Base-by-base conservation (phyloP, 2,888 invertebrate genomes). In the Atrina japonica region DNA sequence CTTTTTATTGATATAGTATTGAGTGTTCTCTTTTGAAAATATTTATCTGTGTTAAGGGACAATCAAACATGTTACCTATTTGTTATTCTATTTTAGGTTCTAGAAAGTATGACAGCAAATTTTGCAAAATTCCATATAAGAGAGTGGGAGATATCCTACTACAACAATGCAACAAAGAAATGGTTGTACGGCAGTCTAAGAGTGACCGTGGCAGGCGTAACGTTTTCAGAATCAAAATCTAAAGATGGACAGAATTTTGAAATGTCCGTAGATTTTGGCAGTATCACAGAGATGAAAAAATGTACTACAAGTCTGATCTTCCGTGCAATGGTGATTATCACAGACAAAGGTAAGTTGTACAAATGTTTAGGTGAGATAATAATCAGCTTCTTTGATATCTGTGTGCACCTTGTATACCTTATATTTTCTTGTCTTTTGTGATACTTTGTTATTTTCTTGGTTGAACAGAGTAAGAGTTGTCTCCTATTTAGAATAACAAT, bases 271-370 rank as follows among this genome's bases (percentile, higher is more conserved):
- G 56, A 73, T 16, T 83, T 76, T 68, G 64, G 66, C 18, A 74
- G 80, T 41, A 70, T 86, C 16, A 76, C 49, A 18, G 77, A 80
- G 11, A 73, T 86, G 0, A 81, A 77, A 53, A 86, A 83, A 70
- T 73, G 83, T 6, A 77, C 70, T 6, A 83, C 86, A 16, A 82
- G 82, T 30, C 53, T 84, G 11, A 69, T 87, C 11, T 87, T 79
- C 70, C 71, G 82, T 50, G 83, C 85, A 18, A 66, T 86, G 3
- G 81, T 77, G 27, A 49, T 86, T 7, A 65, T 70, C 1, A 73
- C 71, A 14, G 73, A 70, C 6, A 66, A 73, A 29, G 77, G 76
- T 11, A 35, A 7, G 35, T 35, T 35, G 5, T 35, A 11, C 35
- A 35, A 7, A 7, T 7, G 35, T 35, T 35, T 35, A 35, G 35